phyloP scores from a whole-genome alignment of 2,888 invertebrate genomes.

The Mystacides longicornis region DNA sequence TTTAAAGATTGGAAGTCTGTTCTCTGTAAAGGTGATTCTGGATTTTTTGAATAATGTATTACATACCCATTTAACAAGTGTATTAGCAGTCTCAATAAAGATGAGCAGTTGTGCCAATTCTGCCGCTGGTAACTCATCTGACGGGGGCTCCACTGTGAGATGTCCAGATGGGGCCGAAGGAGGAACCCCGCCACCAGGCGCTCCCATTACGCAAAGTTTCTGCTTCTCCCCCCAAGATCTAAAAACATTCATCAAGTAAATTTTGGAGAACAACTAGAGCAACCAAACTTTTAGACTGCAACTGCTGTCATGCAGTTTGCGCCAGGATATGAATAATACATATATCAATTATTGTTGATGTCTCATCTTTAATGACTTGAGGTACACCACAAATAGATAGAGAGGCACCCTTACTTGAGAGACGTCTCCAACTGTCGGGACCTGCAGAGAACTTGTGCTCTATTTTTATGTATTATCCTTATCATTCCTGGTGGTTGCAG shows the following conservation, averaged over 20 bases:
- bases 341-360: too few species aligned
- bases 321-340: too few species aligned
- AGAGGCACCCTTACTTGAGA: slow-evolving; percentile 57
- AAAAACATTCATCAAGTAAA: slow-evolving; percentile 14
- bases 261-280: slow-evolving; percentile 13
- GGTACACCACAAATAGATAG: too few species aligned
- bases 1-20: too few species aligned
- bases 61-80: slow-evolving; percentile 71
- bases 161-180: slow-evolving; percentile 3
- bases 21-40: too few species aligned
- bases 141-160: slow-evolving; percentile 31
- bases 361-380: too few species aligned
- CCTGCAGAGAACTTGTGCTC: slow-evolving; percentile 92
- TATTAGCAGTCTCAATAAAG: slow-evolving; percentile 76
- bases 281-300: too few species aligned
- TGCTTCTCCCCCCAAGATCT: slow-evolving; percentile 46
- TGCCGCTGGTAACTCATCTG: slow-evolving; percentile 46
- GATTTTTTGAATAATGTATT: background rate
- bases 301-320: too few species aligned
- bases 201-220: slow-evolving; percentile 9
- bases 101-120: slow-evolving; percentile 66
- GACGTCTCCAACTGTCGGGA: slow-evolving; percentile 88
- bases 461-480: slow-evolving; percentile 91
- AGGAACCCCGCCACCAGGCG: background rate
- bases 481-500: slow-evolving; percentile 95